Percentiles rank a stretch among this genome's conserved stretches.
Conservation (phyloP, 2,888 invertebrate genomes). For the Apomyelois bistriatella region DNA sequence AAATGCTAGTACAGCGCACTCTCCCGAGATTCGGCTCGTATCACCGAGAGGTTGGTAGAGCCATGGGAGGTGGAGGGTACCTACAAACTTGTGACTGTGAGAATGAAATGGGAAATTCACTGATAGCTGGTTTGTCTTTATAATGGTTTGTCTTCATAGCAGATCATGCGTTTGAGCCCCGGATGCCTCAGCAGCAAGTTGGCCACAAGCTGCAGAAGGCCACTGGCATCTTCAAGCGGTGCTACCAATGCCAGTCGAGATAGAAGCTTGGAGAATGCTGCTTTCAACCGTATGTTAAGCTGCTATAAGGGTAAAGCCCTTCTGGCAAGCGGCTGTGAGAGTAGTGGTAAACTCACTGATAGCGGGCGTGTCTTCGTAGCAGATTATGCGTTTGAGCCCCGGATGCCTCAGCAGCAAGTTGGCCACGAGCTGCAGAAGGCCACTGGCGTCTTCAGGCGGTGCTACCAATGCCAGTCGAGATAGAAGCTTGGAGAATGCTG, state of each 20-base stretch:
- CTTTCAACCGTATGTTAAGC: no score
- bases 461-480: slow-evolving; percentile 58
- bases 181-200: slow-evolving; percentile 93
- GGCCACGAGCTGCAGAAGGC: slow-evolving; percentile 89
- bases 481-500: no score
- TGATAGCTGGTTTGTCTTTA: slow-evolving; percentile 57
- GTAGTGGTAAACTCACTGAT: slow-evolving; percentile 49
- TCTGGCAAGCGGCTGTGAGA: no score
- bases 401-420: slow-evolving; percentile 93
- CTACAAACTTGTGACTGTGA: no score
- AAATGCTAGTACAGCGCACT: no score
- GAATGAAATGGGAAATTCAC: slow-evolving; percentile 39
- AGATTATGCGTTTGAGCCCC: slow-evolving; percentile 83
- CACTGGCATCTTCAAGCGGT: no score
- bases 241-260: no score
- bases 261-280: no score
- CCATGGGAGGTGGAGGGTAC: no score
- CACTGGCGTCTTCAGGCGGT: slow-evolving; percentile 87
- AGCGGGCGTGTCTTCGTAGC: slow-evolving; percentile 54
- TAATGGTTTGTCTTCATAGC: slow-evolving; percentile 57
- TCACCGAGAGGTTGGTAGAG: no score
- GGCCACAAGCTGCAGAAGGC: slow-evolving; percentile 81
- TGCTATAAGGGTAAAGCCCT: no score
- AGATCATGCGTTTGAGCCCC: slow-evolving; percentile 83
- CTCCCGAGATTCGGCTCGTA: no score